phyloP scores from a whole-genome alignment of 2,797 vertebrate genomes.

The Girardinus metallicus region DNA sequence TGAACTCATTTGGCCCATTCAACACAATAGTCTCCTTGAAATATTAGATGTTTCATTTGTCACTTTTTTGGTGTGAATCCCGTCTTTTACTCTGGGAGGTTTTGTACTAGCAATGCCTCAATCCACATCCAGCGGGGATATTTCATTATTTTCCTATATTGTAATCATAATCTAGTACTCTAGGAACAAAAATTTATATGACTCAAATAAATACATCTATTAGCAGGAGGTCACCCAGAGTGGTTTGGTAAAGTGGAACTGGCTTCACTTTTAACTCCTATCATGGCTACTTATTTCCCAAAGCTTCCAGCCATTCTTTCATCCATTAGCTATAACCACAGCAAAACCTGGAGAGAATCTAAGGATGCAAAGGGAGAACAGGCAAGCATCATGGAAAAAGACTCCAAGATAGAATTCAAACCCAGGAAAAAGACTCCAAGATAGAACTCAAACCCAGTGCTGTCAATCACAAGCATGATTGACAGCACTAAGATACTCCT shows the following conservation, averaged over 20 bases:
- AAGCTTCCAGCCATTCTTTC: too few relatives aligned
- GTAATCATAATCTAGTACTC: neutral
- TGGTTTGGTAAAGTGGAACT: neutral
- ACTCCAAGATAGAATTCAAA: neutral
- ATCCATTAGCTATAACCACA: neutral
- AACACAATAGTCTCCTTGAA: neutral
- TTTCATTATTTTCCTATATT: neutral
- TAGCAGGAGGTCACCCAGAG: neutral
- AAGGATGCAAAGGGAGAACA: neutral
- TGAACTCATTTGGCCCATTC: neutral
- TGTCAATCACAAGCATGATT: neutral
- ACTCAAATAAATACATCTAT: neutral
- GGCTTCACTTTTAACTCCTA: neutral
- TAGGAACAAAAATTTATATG: neutral
- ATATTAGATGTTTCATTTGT: neutral
- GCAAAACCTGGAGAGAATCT: neutral
- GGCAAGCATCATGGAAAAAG: neutral
- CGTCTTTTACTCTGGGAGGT: neutral
- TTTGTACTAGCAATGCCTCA: neutral
- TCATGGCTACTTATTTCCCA: neutral
- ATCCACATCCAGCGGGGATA: neutral
- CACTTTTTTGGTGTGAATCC: neutral
- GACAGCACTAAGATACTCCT: too few relatives aligned
- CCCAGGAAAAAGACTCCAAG: neutral
- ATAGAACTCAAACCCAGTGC: neutral